Conservation (phyloP, 2,888 invertebrate species). For the Mythimna albipuncta region DNA sequence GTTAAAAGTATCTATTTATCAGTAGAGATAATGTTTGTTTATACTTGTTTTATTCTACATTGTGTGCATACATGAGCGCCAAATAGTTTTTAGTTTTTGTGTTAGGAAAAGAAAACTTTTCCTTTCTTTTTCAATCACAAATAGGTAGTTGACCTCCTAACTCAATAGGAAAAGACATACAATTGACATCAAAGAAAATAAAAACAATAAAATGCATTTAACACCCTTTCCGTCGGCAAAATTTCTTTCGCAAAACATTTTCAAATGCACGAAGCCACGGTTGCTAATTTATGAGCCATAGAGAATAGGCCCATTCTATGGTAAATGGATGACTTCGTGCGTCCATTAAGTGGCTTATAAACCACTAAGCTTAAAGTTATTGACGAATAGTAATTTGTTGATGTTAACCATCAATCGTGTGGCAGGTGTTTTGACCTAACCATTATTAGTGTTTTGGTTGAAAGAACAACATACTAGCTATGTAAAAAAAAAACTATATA, state of each 20-base stretch:
- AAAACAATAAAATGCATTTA: slow-evolving; percentile 8
- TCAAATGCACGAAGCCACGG: slow-evolving; percentile 17
- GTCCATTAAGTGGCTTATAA: slow-evolving; percentile 22
- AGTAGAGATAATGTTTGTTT: too few relatives aligned
- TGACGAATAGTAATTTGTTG: slow-evolving; percentile 32
- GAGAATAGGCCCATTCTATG: slow-evolving; percentile 52
- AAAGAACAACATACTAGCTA: neutral
- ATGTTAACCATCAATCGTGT: slow-evolving; percentile 28
- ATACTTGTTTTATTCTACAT: too few relatives aligned
- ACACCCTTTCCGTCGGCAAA: slow-evolving; percentile 40
- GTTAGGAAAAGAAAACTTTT: too few relatives aligned
- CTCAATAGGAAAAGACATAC: neutral
- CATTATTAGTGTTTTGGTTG: neutral
- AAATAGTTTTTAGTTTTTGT: too few relatives aligned
- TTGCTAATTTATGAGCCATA: slow-evolving; percentile 47
- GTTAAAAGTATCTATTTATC: too few relatives aligned
- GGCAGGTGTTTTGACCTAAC: slow-evolving; percentile 32
- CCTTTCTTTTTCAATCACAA: too few relatives aligned
- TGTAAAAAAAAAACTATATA: neutral
- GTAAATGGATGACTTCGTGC: slow-evolving; percentile 42
- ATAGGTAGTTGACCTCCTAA: too few relatives aligned
- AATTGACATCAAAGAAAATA: slow-evolving; percentile 16
- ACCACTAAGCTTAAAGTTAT: slow-evolving; percentile 30
- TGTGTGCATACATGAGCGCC: too few relatives aligned
- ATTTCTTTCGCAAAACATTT: slow-evolving; percentile 36